Evolutionary conservation across 2,888 invertebrate genomes (phyloP), one percentile per base, ranked within the genome.

Genomic region (Drosophila meridiana): DNA sequence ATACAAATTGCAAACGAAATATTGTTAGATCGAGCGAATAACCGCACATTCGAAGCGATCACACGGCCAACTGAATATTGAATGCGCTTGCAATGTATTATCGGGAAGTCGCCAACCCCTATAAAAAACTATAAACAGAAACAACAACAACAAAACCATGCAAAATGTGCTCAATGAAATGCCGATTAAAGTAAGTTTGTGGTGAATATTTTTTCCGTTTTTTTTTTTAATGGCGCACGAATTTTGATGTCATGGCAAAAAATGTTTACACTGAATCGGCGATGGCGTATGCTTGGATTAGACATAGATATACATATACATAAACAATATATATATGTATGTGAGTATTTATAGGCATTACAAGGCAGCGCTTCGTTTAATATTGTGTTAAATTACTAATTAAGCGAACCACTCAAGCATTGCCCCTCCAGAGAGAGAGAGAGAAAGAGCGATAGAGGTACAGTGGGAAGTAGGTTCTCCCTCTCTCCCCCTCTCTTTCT

Each of bases 351-450:
- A 87, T 90, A 88, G 84, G 67, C 61, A 89, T 90, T 90, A 90
- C 90, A 88, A 62, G 67, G 53, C 64, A 50, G 73, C 70, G 76
- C 69, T 74, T 82, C 77, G 80, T 76, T 87, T 87, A 87, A 83
- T 83, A 80, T 87, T 89, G 87, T 87, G 80, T 89, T 89, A 89
- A 89, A 86, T 87, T 84, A 82, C 77, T 79, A 87, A 87, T 87
- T 87, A 89, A 87, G 81, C 69, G 72, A 81, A 61, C 68, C 80
- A 83, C 75, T 81, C 78, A 73, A 85, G 74, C 84, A 82, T 26
- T 38, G 30, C 60, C 63, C 26, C 28, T 59, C 56, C 69, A 75
- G 53, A 66, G 53, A 52, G n/a, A 20, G 0, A 55, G 11, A 32
- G 32, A 20, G 11, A 26, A 36, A 1, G 26, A 40, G 38, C 0